Base-by-base conservation (phyloP, 2,113 vertebrate species). In the Pleuronectes platessa region DNA sequence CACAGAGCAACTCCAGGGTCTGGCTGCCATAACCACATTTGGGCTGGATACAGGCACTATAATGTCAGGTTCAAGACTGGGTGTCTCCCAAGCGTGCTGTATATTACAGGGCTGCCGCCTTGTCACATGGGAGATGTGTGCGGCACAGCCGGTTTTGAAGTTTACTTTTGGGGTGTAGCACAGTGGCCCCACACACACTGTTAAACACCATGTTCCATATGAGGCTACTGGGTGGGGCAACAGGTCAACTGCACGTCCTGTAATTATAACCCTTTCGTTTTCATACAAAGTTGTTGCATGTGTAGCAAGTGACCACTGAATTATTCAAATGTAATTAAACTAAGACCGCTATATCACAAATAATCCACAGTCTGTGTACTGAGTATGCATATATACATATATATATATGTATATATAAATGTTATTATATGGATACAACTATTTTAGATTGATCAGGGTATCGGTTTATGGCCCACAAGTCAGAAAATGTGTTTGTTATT, bases 161-260 rank as follows among this genome's bases (percentile, higher is more conserved):
- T 93, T 92, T 81, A 89, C 88, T 86, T 92, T 88, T 82, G 69
- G 90, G 88, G 79, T 87, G 85, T 78, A 90, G 66, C 71, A 71
- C 73, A 71, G 84, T 84, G 79, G 79, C 85, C 86, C 86, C 89
- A 82, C 86, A 86, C 61, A 69, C 76, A 74, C 63, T 42, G 56
- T 72, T 84, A 86, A 92, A 74, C 70, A 86, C 69, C 81, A 85
- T 75, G 84, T 83, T 87, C 81, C 75, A 85, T 66, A 84, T 79
- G 68, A 82, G 78, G 81, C 85, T 86, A 47, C 83, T 77, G 84
- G 87, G 88, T 89, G 90, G 86, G 87, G 90, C 86, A 81, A 79
- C 81, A 84, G 85, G 87, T 87, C 71, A 79, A 18, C 54, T 63
- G 24, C 17, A 56, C 27, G 27, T 66, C 77, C 65, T 91, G 56